Conservation (phyloP, 2,888 invertebrate genomes). For the Chaetogeoica ovagalla region DNA sequence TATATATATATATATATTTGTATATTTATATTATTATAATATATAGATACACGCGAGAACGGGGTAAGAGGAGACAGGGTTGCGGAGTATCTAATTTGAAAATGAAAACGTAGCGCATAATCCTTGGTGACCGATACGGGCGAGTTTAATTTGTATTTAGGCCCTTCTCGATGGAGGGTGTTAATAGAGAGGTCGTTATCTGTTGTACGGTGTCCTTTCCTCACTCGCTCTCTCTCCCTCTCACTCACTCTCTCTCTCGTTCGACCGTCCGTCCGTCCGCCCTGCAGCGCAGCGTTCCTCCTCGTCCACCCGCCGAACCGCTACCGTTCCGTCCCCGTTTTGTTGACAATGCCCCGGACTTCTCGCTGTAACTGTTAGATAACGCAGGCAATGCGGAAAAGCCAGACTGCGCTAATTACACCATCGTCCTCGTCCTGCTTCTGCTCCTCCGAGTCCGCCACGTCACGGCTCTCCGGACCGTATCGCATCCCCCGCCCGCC, state of each 20-base stretch:
- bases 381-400: slow-evolving; percentile 40
- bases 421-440: not conserved
- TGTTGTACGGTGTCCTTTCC: slow-evolving; percentile 36
- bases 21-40: no score
- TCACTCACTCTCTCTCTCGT: not conserved
- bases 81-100: slow-evolving; percentile 46
- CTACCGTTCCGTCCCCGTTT: slow-evolving; percentile 1
- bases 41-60: not conserved
- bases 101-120: slow-evolving; percentile 52
- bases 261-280: not conserved
- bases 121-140: slow-evolving; percentile 53
- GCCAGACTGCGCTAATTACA: slow-evolving; percentile 52
- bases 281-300: not conserved
- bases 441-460: no score
- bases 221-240: not conserved
- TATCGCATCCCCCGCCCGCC: slow-evolving; percentile 13
- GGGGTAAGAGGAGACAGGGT: not conserved
- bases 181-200: slow-evolving; percentile 53
- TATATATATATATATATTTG: not conserved
- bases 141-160: slow-evolving; percentile 53
- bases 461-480: not conserved
- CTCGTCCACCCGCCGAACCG: not conserved
- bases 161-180: slow-evolving; percentile 51
- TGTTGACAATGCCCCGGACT: slow-evolving; percentile 52
- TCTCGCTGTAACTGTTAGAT: slow-evolving; percentile 52